Conservation (phyloP, 2,888 invertebrate species). For the Macrophya alboannulata region DNA sequence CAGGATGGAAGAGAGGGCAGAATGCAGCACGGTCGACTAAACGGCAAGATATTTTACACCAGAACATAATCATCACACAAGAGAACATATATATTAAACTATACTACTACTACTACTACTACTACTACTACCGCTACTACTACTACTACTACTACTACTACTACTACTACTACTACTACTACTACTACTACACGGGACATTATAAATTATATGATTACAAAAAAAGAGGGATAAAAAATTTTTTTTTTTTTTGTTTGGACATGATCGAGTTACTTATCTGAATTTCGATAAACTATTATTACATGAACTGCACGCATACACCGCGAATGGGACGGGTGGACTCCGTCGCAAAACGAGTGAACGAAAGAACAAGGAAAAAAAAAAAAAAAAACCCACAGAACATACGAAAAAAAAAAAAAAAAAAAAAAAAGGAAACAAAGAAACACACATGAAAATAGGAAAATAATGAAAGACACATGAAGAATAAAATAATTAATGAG, state of each 20-base stretch:
- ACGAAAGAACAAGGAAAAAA: conserved; percentile 44
- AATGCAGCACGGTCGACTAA: conserved; percentile 77
- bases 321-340: conserved; percentile 49
- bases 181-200: conserved; percentile 53
- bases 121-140: no score
- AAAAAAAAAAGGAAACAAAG: conserved; percentile 50
- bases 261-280: background rate
- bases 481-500: conserved; percentile 44
- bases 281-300: conserved; percentile 15
- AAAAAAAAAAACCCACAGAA: conserved; percentile 45
- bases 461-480: background rate
- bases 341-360: conserved; percentile 40
- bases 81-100: conserved; percentile 61
- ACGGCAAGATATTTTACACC: conserved; percentile 67
- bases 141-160: no score
- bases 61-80: conserved; percentile 61
- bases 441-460: conserved; percentile 40
- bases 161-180: conserved; percentile 56
- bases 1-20: conserved; percentile 79
- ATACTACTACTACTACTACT: conserved; percentile 21
- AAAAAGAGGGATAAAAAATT: conserved; percentile 65
- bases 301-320: conserved; percentile 13
- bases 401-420: conserved; percentile 53
- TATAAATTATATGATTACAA: conserved; percentile 62
- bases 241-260: no score